Base-by-base conservation (phyloP, 2,113 vertebrate species). In the Pyxicephalus adspersus region DNA sequence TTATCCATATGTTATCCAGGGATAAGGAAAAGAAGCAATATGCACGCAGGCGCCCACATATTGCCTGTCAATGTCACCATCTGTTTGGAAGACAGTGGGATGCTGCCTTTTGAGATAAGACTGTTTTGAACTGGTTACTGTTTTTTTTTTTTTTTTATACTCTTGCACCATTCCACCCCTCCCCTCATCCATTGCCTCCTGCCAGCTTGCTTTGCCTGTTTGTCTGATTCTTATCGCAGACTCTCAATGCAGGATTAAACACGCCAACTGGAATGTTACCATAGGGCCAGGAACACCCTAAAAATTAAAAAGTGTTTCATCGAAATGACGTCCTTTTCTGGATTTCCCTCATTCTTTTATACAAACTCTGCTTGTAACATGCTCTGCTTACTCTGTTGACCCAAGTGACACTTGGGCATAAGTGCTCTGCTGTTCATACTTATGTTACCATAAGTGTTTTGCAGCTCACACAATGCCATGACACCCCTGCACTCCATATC, bases 181-280 rank as follows among this genome's bases (percentile, higher is more conserved):
- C 78, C 78, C 68, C 57, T 51, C 66, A 28, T 26, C n/a, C 28
- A 25, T 38, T 9, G 58, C 58, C 64, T 70, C 50, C 68, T 81
- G 79, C 79, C 79, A 65, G 68, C 68, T 74, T 65, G 57, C 66
- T 63, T 38, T 71, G 66, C 77, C 77, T 71, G 77, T 64, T 81
- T 54, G 70, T 75, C 61, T 82, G 80, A 75, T 82, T 82, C 45
- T 74, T 66, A 82, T 75, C 70, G n/a, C 25, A 25, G 70, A 9
- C 70, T 81, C 23, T 58, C 68, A 38, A 45, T 66, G 61, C 80
- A 82, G 80, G 80, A 82, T 75, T 82, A 82, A 75, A 82, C 80
- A 82, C 17, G 80, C 71, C 58, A 82, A 66, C 29, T 58, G 70
- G 70, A 81, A 81, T 74, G 26, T 57, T 73, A 55, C 38, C 58